Conservation (phyloP, 1,140 invertebrate species). For the Hesperophylax magnus region DNA sequence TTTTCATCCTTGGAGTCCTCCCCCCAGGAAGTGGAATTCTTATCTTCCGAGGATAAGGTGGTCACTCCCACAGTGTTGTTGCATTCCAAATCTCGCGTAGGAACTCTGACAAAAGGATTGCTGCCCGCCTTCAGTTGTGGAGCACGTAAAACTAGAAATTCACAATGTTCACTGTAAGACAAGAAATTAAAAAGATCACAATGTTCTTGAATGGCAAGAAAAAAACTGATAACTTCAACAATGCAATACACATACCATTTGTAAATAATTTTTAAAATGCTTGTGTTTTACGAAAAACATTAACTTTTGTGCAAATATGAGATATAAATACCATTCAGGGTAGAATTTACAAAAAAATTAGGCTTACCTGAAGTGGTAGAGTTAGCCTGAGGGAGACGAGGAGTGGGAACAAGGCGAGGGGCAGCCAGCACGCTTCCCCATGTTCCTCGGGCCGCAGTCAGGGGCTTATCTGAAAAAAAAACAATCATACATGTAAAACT, state of each 20-base stretch:
- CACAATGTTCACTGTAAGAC: no score
- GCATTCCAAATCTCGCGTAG: constrained; percentile 52
- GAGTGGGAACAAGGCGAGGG: constrained; percentile 4
- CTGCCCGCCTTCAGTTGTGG: constrained; percentile 61
- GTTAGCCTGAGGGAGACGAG: not conserved
- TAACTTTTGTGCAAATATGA: no score
- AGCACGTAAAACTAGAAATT: constrained; percentile 37
- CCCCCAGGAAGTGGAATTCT: constrained; percentile 29
- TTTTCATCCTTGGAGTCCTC: constrained; percentile 58
- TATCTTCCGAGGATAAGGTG: not conserved
- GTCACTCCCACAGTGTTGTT: constrained; percentile 6
- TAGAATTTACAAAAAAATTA: no score
- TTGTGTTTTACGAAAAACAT: no score
- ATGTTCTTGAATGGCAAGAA: no score
- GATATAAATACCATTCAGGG: no score
- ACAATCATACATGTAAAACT: no score
- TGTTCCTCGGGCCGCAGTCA: constrained; percentile 1
- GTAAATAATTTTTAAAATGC: no score
- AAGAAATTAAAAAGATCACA: no score
- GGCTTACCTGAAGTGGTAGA: constrained; percentile 7
- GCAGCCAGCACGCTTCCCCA: constrained; percentile 32
- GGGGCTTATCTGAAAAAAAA: constrained; percentile 21
- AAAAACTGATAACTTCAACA: no score
- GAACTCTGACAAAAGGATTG: constrained; percentile 65
- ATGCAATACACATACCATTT: no score